A percentile compares a stretch with the other conserved stretches of the same genome.
Evolutionary conservation across 2,888 invertebrate species (phyloP).

Genomic region (Biston stratarius): DNA sequence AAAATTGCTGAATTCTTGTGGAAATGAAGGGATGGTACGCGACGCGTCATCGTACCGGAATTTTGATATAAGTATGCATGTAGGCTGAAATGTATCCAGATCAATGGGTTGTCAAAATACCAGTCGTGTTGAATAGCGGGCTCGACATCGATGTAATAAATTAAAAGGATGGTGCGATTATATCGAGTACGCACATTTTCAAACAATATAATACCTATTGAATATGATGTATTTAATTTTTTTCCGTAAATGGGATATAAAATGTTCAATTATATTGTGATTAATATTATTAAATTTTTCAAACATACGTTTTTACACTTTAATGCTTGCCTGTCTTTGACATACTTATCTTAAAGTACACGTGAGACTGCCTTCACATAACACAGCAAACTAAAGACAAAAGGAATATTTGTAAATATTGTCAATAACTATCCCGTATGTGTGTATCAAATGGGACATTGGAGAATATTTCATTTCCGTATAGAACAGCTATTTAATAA

Average conservation of each 20-base stretch:
- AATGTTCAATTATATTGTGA: background rate
- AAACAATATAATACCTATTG: no score
- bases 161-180: conserved; percentile 1
- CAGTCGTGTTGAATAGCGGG: conserved; percentile 37
- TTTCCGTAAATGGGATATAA: background rate
- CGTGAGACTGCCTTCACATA: background rate
- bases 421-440: background rate
- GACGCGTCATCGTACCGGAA: conserved; percentile 13
- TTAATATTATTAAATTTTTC: background rate
- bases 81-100: conserved; percentile 33
- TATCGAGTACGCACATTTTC: no score
- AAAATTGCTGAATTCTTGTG: conserved; percentile 53
- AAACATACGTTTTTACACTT: background rate
- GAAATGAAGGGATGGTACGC: conserved; percentile 34
- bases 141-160: conserved; percentile 15
- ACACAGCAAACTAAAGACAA: conserved; percentile 1
- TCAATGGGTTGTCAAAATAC: conserved; percentile 45
- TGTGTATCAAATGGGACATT: background rate
- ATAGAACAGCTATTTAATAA: background rate
- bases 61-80: conserved; percentile 23
- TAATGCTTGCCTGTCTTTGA: background rate
- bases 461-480: conserved; percentile 13
- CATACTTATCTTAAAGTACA: conserved; percentile 8
- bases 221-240: no score
- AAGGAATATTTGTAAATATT: conserved; percentile 7